These are phyloP conservation scores for Premnoplex brunnescens DNA, from an alignment of 2,797 vertebrate species.

Conservation along the genomic window DNA sequence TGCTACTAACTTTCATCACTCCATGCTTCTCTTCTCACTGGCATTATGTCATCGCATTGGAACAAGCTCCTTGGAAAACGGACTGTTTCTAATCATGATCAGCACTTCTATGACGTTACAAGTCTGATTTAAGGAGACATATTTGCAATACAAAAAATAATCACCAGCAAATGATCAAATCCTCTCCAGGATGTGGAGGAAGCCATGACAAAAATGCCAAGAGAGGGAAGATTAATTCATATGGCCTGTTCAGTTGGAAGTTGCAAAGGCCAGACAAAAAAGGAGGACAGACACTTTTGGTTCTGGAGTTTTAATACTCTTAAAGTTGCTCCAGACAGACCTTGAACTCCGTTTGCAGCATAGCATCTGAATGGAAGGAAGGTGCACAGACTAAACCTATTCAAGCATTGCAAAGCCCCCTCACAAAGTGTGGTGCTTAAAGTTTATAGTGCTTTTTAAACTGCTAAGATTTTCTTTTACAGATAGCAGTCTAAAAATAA, in stretches of 20 bases:
- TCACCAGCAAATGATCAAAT: background rate
- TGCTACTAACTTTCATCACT: background rate
- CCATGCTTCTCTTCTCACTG: background rate
- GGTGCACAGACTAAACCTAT: background rate
- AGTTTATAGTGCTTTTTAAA: background rate
- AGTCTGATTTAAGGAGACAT: background rate
- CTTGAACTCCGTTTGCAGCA: background rate
- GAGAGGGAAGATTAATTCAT: background rate
- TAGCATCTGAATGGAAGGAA: background rate
- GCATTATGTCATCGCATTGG: rapidly evolving
- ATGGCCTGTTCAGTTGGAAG: background rate
- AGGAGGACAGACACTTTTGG: background rate
- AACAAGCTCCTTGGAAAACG: background rate
- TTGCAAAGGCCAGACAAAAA: background rate
- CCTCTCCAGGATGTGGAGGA: background rate
- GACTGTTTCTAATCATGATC: background rate
- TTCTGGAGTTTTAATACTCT: background rate
- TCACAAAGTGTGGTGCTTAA: background rate
- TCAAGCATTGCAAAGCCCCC: background rate
- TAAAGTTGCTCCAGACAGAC: background rate
- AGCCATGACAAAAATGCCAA: background rate
- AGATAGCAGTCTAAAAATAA: conserved; percentile 36
- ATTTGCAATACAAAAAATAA: background rate
- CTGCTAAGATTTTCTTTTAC: background rate
- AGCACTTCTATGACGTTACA: background rate